Conservation (phyloP, 2,888 invertebrate genomes). For the Lydus trimaculatus region DNA sequence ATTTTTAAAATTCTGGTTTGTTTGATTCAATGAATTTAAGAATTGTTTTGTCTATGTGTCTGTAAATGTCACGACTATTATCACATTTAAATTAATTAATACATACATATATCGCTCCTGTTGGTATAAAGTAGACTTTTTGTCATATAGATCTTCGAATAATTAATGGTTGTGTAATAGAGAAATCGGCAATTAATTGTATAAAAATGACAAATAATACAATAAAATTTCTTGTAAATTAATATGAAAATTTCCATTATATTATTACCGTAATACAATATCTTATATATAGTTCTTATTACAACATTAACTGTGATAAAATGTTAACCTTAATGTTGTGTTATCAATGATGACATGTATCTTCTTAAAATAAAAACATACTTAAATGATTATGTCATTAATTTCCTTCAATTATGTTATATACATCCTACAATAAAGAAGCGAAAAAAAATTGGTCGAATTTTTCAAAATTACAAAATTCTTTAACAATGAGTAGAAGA, state of each 20-base stretch:
- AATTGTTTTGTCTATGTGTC: too few relatives aligned
- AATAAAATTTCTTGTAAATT: not conserved
- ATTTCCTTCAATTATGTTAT: not conserved
- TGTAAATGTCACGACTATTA: too few relatives aligned
- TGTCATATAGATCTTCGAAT: too few relatives aligned
- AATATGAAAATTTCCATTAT: not conserved
- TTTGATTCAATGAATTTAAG: too few relatives aligned
- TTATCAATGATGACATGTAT: constrained; percentile 2
- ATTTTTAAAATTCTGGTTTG: too few relatives aligned
- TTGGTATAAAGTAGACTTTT: too few relatives aligned
- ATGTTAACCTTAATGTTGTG: not conserved
- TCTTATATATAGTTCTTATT: not conserved
- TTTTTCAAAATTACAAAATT: not conserved
- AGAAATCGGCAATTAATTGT: not conserved
- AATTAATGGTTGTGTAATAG: not conserved
- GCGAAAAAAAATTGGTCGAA: too few relatives aligned
- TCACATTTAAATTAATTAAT: too few relatives aligned
- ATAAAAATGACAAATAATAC: not conserved
- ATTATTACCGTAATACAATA: not conserved
- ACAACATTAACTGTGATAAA: not conserved
- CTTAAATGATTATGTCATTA: not conserved
- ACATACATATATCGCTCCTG: too few relatives aligned
- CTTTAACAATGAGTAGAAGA: not conserved
- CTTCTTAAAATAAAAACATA: not conserved
- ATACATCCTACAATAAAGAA: not conserved